These are phyloP conservation scores for Tichodroma muraria DNA, from an alignment of 2,113 vertebrate genomes.

Conservation along the genomic window DNA sequence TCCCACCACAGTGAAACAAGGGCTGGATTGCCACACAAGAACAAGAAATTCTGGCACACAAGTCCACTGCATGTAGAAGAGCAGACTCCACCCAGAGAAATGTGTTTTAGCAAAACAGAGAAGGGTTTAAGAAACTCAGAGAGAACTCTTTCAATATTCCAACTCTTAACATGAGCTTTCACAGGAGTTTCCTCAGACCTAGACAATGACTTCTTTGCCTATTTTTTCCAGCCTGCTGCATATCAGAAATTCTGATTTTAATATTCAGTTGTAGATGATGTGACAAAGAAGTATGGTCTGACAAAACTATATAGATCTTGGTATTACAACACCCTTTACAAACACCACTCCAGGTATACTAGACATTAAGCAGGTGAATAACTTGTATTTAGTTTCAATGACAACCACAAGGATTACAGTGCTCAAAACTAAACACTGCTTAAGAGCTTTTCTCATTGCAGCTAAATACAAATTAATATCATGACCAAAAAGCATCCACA, in stretches of 20 bases:
- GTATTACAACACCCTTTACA: not conserved
- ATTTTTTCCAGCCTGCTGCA: not conserved
- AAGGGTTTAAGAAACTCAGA: not conserved
- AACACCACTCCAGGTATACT: not conserved
- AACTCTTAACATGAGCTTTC: not conserved
- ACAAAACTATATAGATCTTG: not conserved
- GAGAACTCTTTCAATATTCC: not conserved
- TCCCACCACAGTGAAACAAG: not conserved
- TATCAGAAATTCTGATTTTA: not conserved
- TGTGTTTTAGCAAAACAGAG: not conserved
- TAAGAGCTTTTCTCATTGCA: not conserved
- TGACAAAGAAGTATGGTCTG: not conserved
- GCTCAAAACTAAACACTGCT: not conserved
- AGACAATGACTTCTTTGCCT: not conserved
- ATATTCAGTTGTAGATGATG: not conserved
- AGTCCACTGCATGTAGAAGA: not conserved
- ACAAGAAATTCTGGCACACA: not conserved
- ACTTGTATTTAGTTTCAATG: not conserved
- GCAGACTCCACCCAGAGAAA: not conserved
- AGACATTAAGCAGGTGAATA: not conserved
- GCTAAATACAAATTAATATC: not conserved
- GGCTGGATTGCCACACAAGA: not conserved
- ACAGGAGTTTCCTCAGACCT: not conserved
- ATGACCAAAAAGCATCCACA: not conserved
- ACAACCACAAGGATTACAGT: not conserved